Conservation (phyloP, 2,113 vertebrate species). For the Plecotus auritus region DNA sequence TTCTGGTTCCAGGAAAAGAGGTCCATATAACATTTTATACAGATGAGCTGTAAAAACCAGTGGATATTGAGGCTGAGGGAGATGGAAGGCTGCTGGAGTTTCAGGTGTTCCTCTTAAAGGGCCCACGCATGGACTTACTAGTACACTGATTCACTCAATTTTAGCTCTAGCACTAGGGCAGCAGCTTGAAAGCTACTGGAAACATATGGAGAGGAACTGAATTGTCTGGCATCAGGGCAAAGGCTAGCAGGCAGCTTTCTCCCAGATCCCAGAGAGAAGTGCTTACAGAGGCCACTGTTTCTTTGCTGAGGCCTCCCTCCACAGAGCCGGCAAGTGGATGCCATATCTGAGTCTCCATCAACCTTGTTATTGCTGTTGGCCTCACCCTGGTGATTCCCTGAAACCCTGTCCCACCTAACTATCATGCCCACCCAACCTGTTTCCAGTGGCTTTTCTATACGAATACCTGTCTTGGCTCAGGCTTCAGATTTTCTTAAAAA, state of each 20-base stretch:
- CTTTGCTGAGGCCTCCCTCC: neutral
- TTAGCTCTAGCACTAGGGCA: neutral
- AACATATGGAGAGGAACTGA: neutral
- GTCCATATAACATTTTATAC: neutral
- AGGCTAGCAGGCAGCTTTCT: neutral
- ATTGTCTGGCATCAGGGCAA: neutral
- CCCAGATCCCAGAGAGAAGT: neutral
- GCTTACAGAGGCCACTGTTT: neutral
- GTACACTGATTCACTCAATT: neutral
- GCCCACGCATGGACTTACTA: neutral
- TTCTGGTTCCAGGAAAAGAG: neutral
- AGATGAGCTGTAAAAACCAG: neutral
- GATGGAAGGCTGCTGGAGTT: neutral
- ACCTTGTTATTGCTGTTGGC: neutral
- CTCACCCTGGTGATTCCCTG: neutral
- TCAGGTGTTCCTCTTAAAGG: neutral
- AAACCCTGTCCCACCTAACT: neutral
- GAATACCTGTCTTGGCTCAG: neutral
- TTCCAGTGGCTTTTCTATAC: neutral
- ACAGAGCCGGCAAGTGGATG: neutral
- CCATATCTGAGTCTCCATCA: neutral
- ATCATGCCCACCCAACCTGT: neutral
- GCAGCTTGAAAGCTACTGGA: neutral
- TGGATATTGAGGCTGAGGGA: neutral
- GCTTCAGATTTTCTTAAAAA: neutral